A percentile compares a stretch with the other conserved stretches of the same genome.
Conservation (phyloP, 2,888 invertebrate species). For the Caenorhabditis japonica region DNA sequence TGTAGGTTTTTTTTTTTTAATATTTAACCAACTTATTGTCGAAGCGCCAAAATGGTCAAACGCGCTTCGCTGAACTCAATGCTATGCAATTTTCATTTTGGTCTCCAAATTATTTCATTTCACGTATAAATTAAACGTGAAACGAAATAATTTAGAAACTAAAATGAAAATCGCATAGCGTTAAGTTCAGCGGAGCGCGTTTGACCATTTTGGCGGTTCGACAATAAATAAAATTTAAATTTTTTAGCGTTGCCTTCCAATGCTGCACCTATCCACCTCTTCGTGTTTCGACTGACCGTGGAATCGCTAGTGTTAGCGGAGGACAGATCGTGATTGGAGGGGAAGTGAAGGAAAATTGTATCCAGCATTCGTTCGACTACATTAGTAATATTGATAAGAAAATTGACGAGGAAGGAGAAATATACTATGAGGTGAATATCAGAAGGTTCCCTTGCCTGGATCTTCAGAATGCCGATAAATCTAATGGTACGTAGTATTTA, state of each 20-base stretch:
- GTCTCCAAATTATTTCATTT: too few relatives aligned
- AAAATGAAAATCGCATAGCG: too few relatives aligned
- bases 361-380: conserved; percentile 75
- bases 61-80: too few relatives aligned
- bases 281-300: conserved; percentile 69
- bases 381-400: conserved; percentile 70
- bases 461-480: conserved; percentile 22
- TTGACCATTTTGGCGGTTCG: too few relatives aligned
- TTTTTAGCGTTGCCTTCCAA: conserved; percentile 66
- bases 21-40: too few relatives aligned
- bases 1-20: too few relatives aligned
- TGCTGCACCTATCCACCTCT: conserved; percentile 69
- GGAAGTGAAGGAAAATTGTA: conserved; percentile 58
- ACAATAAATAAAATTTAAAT: too few relatives aligned
- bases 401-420: conserved; percentile 57
- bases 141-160: too few relatives aligned
- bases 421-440: conserved; percentile 72
- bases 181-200: too few relatives aligned
- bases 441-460: conserved; percentile 69
- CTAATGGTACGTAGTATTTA: conserved; percentile 23
- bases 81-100: too few relatives aligned
- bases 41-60: too few relatives aligned
- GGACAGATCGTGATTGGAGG: conserved; percentile 73
- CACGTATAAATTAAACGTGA: too few relatives aligned
- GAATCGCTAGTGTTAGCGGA: conserved; percentile 69